Evolutionary conservation across 2,113 vertebrate species (phyloP), one percentile per base, ranked within the genome.

Genomic region (Archocentrus centrarchus): DNA sequence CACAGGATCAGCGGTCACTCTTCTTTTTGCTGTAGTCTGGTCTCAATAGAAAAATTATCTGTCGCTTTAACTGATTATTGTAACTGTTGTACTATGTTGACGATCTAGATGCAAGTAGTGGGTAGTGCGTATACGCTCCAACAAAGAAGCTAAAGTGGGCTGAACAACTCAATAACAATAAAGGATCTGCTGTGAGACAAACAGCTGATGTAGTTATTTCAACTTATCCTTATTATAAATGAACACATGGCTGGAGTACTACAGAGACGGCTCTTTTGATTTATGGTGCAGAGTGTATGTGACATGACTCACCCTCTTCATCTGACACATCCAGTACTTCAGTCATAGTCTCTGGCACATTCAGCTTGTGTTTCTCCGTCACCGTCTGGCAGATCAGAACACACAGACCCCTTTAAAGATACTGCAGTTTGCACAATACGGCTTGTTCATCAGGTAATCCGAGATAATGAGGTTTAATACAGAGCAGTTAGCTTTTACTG

Each of bases 301-400:
- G 50, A 75, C 7, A 66, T 5, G 73, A 92, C 97, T 96, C 89
- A 99, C 98, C 98, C 95, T 99, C 98, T 89, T 99, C 98, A 91
- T 99, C 98, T 0, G 98, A 99, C 11, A 99, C 98, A 53, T 99
- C 98, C 77, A 99, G 96, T 2, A 99, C 97, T 89, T 99, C 98
- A 0, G 97, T 99, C 98, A 99, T 99, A 35, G 98, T 99, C 93
- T 99, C 98, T 0, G 98, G 98, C 14, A 99, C 98, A 87, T 99
- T 99, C 57, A 99, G 95, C 93, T 99, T 99, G 93, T 99, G 98
- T 89, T 99, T 99, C 94, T 99, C 98, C 1, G 98, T 99, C 89
- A 99, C 96, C 27, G 97, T 99, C 98, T 99, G 81, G 2, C 24
- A 84, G 47, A 44, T 22, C 2, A 59, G 5, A 39, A 24, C 22